Conservation (phyloP, 2,113 vertebrate species). For the Oceanodroma tethys region DNA sequence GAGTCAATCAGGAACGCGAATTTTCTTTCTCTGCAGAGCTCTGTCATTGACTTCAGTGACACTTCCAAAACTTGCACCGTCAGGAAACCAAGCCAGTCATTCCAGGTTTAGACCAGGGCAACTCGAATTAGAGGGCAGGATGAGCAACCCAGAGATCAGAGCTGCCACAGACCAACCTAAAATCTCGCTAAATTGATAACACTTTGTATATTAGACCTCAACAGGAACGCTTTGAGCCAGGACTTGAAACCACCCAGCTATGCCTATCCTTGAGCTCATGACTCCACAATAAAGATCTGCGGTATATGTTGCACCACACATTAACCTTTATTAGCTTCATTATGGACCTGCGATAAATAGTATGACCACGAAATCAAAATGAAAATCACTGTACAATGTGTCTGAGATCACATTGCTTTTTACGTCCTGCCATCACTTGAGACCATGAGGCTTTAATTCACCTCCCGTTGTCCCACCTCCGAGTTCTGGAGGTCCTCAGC, state of each 20-base stretch:
- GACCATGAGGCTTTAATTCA: not conserved
- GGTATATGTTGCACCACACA: not conserved
- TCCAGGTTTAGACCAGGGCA: not conserved
- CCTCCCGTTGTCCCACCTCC: not conserved
- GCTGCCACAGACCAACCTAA: not conserved
- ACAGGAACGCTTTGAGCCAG: not conserved
- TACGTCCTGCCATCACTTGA: rapidly evolving
- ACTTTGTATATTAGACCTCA: not conserved
- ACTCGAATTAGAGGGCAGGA: not conserved
- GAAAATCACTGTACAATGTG: not conserved
- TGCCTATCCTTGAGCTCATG: not conserved
- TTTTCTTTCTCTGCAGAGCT: not conserved
- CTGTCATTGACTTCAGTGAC: not conserved
- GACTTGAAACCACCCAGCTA: not conserved
- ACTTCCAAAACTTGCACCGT: not conserved
- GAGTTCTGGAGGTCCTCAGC: not conserved
- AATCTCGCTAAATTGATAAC: not conserved
- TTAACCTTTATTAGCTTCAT: not conserved
- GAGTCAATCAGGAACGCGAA: not conserved
- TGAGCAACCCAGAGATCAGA: not conserved
- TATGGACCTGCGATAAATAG: not conserved
- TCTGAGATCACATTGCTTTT: not conserved
- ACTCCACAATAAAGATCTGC: not conserved
- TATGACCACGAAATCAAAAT: not conserved
- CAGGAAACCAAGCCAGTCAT: not conserved